Conservation (phyloP, 2,888 invertebrate species). For the Meta bourneti region DNA sequence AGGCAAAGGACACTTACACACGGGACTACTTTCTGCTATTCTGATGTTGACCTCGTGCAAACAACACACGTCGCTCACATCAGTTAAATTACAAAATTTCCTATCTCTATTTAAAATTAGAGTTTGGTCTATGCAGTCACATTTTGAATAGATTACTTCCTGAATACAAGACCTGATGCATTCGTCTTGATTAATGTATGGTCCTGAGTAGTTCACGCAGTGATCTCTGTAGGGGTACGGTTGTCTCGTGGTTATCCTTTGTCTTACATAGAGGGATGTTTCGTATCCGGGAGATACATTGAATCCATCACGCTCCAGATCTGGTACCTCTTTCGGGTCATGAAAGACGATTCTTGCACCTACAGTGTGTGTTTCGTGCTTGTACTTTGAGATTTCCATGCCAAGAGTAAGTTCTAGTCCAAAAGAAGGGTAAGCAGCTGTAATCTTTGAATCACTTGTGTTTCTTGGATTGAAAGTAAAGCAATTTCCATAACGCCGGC, state of each 20-base stretch:
- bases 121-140: conserved; percentile 29
- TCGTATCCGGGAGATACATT: conserved; percentile 53
- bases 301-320: conserved; percentile 45
- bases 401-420: conserved; percentile 71
- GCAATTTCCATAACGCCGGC: conserved; percentile 33
- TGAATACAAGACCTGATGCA: conserved; percentile 35
- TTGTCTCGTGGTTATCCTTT: neutral
- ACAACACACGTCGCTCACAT: neutral
- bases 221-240: conserved; percentile 44
- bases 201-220: conserved; percentile 8
- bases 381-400: conserved; percentile 64
- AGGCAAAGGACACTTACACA: conserved; percentile 22
- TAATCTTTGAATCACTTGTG: conserved; percentile 1
- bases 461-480: conserved; percentile 40
- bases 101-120: neutral
- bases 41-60: neutral
- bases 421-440: conserved; percentile 20
- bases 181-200: neutral
- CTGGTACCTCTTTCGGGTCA: conserved; percentile 59
- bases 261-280: conserved; percentile 14
- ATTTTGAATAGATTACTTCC: neutral
- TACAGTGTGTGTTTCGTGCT: conserved; percentile 61
- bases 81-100: conserved; percentile 7
- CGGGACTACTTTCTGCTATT: neutral
- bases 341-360: conserved; percentile 77